Evolutionary conservation across 2,888 invertebrate genomes (phyloP).

Genomic region (Stenotaenia linearis): DNA sequence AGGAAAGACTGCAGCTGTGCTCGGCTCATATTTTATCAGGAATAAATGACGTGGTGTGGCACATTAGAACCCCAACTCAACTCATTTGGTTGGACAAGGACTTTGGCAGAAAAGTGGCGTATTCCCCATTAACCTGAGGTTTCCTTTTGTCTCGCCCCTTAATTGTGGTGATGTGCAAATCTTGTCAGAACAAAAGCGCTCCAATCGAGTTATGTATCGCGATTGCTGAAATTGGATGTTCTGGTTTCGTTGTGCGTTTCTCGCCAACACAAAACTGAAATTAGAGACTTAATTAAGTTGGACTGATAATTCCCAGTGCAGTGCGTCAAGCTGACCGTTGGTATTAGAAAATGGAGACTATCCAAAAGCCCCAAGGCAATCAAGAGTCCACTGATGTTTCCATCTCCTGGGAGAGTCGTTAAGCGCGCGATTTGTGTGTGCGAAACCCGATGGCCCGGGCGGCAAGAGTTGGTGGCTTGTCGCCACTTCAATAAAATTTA

Average conservation of each 20-base stretch:
- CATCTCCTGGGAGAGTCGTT: constrained; percentile 21
- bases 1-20: constrained; percentile 33
- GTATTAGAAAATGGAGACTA: constrained; percentile 24
- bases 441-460: constrained; percentile 26
- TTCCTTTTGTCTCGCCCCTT: background rate
- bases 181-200: background rate
- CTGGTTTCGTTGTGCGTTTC: background rate
- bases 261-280: constrained; percentile 27
- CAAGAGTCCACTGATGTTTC: constrained; percentile 32
- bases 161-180: background rate
- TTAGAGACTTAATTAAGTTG: constrained; percentile 30
- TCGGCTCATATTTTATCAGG: constrained; percentile 30
- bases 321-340: constrained; percentile 24
- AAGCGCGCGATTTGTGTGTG: constrained; percentile 26
- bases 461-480: constrained; percentile 28
- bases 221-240: background rate
- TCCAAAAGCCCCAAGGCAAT: constrained; percentile 30
- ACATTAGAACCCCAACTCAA: constrained; percentile 5
- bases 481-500: constrained; percentile 31
- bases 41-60: constrained; percentile 32
- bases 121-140: background rate
- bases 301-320: constrained; percentile 28
- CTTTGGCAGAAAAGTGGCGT: background rate
- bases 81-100: constrained; percentile 20
- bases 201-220: constrained; percentile 1